These are phyloP conservation scores for Melanotaenia boesemani DNA, from an alignment of 2,797 vertebrate species.

Conservation along the genomic window DNA sequence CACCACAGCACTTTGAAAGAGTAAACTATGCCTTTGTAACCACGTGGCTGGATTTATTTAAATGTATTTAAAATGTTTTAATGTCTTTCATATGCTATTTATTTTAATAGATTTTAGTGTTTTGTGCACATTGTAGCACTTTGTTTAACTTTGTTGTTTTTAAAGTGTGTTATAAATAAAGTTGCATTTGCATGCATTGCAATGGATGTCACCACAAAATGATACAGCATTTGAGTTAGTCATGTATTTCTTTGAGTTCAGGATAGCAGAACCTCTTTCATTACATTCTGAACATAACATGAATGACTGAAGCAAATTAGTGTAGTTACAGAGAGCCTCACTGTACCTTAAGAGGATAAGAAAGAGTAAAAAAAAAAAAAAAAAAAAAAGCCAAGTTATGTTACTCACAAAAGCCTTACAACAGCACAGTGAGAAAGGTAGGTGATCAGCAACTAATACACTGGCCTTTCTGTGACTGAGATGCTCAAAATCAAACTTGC, in stretches of 20 bases:
- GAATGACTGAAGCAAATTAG: background rate
- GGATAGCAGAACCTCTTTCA: background rate
- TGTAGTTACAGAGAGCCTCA: background rate
- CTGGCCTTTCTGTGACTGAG: background rate
- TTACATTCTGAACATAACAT: background rate
- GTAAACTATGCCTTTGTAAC: no score
- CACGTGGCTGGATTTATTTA: no score
- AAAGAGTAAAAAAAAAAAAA: background rate
- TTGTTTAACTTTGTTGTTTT: no score
- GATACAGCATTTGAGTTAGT: background rate
- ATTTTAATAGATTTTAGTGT: no score
- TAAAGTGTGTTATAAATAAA: no score
- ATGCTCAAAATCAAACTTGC: constrained; percentile 1
- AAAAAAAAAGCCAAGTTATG: background rate
- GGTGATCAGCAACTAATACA: background rate
- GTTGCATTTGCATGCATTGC: no score
- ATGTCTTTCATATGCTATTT: no score
- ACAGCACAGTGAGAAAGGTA: background rate
- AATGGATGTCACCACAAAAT: background rate
- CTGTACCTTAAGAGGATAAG: background rate
- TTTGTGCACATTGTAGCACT: no score
- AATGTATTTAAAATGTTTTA: no score
- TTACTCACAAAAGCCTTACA: background rate
- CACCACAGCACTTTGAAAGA: no score
- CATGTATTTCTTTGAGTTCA: background rate